Evolutionary conservation across 1,140 invertebrate species (phyloP).

Genomic region (Thalassaphorura encarpata): DNA sequence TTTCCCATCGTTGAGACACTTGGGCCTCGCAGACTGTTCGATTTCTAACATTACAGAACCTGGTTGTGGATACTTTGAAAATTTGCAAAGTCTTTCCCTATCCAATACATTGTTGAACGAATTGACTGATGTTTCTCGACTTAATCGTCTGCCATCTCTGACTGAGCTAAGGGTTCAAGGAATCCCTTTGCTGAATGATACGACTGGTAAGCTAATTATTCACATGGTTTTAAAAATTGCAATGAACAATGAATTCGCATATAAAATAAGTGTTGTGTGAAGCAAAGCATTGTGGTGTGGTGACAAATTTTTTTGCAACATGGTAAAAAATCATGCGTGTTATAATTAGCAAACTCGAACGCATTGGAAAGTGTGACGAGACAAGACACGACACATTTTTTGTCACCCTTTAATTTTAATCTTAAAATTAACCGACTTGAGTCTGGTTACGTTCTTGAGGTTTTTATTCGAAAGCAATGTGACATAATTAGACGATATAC

Average conservation of each 20-base stretch:
- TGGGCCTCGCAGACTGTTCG: constrained; percentile 77
- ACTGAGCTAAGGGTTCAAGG: constrained; percentile 31
- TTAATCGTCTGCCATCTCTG: constrained; percentile 67
- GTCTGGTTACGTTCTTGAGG: background rate
- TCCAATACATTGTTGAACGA: constrained; percentile 68
- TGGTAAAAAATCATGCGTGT: no score
- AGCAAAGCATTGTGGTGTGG: no score
- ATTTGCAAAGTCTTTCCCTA: constrained; percentile 67
- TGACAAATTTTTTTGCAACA: no score
- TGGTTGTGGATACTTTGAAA: constrained; percentile 51
- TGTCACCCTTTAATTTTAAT: no score
- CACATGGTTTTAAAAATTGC: no score
- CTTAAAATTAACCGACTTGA: no score
- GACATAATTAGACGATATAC: no score
- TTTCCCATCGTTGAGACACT: constrained; percentile 71
- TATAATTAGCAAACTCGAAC: no score
- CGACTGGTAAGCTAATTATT: constrained; percentile 31
- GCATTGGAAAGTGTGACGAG: background rate
- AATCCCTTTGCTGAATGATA: constrained; percentile 26
- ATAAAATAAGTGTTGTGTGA: no score
- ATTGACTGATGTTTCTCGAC: constrained; percentile 77
- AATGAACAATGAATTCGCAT: no score
- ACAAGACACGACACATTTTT: no score
- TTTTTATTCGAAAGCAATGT: no score
- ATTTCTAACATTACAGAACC: constrained; percentile 42